These are phyloP conservation scores for Coreius guichenoti DNA, from an alignment of 2,797 vertebrate genomes.

Conservation along the genomic window DNA sequence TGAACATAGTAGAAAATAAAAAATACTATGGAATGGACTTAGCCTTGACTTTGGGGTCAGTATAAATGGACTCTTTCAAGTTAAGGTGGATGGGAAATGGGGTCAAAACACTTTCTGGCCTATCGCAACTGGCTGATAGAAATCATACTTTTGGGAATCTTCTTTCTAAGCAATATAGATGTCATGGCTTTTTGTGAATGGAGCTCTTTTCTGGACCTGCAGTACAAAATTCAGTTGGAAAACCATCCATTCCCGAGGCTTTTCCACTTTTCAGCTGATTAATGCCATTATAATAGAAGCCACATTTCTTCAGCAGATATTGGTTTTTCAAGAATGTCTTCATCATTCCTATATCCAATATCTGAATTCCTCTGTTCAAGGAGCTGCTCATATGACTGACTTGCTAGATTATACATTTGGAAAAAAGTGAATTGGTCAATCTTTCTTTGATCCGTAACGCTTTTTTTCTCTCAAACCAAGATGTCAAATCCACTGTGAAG, in stretches of 20 bases:
- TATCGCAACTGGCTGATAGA: neutral
- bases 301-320: slow-evolving; percentile 24
- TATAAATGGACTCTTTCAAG: neutral
- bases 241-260: slow-evolving; percentile 12
- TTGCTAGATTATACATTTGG: slow-evolving; percentile 10
- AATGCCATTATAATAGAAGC: slow-evolving; percentile 13
- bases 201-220: neutral
- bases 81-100: neutral
- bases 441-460: slow-evolving; percentile 26
- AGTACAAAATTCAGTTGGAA: slow-evolving; percentile 1
- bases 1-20: neutral
- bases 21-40: neutral
- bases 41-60: neutral
- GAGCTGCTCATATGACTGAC: slow-evolving; percentile 2
- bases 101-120: neutral
- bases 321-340: slow-evolving; percentile 18
- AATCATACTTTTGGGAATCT: neutral
- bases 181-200: neutral
- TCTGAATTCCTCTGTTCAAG: neutral
- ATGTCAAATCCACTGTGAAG: slow-evolving; percentile 17
- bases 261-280: slow-evolving; percentile 4
- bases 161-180: slow-evolving; percentile 9
- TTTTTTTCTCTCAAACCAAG: slow-evolving; percentile 17
- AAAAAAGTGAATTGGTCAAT: neutral
- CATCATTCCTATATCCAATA: neutral